Conservation (phyloP, 1,140 invertebrate genomes). For the Homalodisca vitripennis region DNA sequence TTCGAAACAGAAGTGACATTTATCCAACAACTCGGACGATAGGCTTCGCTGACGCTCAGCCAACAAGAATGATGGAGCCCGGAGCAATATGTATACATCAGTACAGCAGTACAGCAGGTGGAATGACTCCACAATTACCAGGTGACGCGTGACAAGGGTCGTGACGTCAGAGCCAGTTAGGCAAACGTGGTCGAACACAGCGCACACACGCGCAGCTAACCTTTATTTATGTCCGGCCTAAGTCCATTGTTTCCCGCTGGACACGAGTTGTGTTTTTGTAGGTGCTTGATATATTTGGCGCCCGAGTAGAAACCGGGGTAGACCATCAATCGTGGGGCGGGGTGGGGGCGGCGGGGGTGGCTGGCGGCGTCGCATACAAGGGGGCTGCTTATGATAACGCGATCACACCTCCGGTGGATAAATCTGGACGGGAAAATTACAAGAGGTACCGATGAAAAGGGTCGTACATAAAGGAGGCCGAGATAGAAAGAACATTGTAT, state of each 20-base stretch:
- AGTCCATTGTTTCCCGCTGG: neutral
- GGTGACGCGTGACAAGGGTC: no score
- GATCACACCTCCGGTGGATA: neutral
- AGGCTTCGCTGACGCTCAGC: no score
- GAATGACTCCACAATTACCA: no score
- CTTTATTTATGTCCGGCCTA: neutral
- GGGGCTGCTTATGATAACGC: neutral
- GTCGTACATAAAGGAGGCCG: neutral
- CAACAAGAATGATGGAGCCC: no score
- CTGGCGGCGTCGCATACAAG: constrained; percentile 1
- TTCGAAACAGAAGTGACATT: no score
- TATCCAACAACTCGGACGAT: no score
- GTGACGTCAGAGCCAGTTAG: no score
- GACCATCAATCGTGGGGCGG: neutral
- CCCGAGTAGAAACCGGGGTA: constrained; percentile 14
- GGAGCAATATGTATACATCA: no score
- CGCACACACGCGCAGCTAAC: neutral
- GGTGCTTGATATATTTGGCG: neutral
- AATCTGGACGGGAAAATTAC: neutral
- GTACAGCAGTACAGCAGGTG: no score
- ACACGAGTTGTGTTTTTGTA: neutral
- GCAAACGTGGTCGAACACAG: no score
- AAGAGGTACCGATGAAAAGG: constrained; percentile 8
- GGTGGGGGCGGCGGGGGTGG: neutral
- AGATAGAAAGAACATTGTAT: neutral